Percentiles rank a stretch among this genome's conserved stretches.
Evolutionary conservation across 2,797 vertebrate genomes (phyloP).

Genomic region (Poeciliopsis gracilis): DNA sequence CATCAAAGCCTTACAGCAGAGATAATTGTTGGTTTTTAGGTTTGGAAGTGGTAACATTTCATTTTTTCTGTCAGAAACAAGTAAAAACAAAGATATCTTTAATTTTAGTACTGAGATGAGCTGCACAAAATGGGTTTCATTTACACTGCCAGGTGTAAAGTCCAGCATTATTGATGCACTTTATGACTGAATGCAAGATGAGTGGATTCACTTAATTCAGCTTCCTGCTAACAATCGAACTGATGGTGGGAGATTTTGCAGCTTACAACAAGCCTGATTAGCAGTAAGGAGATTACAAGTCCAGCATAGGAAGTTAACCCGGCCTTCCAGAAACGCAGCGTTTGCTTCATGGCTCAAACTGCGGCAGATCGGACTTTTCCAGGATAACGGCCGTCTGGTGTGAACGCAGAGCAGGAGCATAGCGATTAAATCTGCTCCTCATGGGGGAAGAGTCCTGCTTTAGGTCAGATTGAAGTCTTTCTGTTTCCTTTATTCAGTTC

Average conservation of each 20-base stretch:
- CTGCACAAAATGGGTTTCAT: no score
- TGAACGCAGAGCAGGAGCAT: neutral
- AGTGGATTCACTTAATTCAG: neutral
- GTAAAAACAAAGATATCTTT: no score
- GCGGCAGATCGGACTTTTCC: neutral
- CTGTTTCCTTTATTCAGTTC: neutral
- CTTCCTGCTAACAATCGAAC: constrained; percentile 28
- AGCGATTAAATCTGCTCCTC: neutral
- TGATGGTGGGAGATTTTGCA: constrained; percentile 33
- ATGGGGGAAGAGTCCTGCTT: neutral
- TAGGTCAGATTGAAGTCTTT: neutral
- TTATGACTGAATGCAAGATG: neutral
- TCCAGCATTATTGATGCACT: neutral
- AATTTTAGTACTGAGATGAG: no score
- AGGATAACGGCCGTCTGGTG: neutral
- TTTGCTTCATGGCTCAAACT: constrained; percentile 12
- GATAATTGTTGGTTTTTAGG: no score
- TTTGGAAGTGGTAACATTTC: no score
- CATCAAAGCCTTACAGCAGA: no score
- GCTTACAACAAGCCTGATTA: constrained; percentile 50
- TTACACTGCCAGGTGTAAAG: neutral
- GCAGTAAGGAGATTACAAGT: constrained; percentile 57
- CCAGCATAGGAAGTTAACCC: constrained; percentile 7
- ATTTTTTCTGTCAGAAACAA: no score
- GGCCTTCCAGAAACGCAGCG: constrained; percentile 15